Conservation (phyloP, 2,888 invertebrate genomes). For the Listrodromus nycthemerus region DNA sequence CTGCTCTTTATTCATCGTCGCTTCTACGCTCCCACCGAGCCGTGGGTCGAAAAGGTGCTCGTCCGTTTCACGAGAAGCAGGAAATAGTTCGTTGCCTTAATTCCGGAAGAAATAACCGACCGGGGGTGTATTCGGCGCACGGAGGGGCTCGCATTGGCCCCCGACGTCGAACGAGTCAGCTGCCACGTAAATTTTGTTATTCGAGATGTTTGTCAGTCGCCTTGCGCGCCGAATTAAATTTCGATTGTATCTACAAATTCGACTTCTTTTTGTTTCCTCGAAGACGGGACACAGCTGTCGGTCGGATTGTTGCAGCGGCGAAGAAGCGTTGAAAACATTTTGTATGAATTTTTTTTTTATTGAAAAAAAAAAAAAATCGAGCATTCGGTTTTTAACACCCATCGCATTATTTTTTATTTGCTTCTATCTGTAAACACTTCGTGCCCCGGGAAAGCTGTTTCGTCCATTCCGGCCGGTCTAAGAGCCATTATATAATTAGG, state of each 20-base stretch:
- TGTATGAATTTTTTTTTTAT: not conserved
- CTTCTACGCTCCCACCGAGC: not conserved
- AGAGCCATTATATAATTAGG: conserved; percentile 38
- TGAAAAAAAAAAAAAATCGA: no score
- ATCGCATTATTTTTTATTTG: not conserved
- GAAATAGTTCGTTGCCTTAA: conserved; percentile 43
- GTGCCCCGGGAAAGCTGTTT: not conserved
- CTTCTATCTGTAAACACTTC: not conserved
- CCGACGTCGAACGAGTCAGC: not conserved
- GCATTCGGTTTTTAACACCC: no score
- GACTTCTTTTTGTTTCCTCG: not conserved
- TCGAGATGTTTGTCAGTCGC: not conserved
- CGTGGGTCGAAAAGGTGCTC: conserved; percentile 46
- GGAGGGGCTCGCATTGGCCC: not conserved
- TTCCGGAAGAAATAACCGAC: conserved; percentile 2
- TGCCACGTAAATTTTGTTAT: not conserved
- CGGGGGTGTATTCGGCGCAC: not conserved
- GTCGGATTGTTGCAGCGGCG: not conserved
- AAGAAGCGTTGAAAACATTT: not conserved
- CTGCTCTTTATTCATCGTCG: conserved; percentile 51
- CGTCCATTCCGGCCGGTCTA: not conserved
- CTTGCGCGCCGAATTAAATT: not conserved
- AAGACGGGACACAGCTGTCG: not conserved
- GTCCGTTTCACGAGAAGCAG: conserved; percentile 55
- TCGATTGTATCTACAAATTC: not conserved